A percentile compares a stretch with the other conserved stretches of the same genome.
phyloP scores from a whole-genome alignment of 2,888 invertebrate species.

The Petrolisthes cinctipes region DNA sequence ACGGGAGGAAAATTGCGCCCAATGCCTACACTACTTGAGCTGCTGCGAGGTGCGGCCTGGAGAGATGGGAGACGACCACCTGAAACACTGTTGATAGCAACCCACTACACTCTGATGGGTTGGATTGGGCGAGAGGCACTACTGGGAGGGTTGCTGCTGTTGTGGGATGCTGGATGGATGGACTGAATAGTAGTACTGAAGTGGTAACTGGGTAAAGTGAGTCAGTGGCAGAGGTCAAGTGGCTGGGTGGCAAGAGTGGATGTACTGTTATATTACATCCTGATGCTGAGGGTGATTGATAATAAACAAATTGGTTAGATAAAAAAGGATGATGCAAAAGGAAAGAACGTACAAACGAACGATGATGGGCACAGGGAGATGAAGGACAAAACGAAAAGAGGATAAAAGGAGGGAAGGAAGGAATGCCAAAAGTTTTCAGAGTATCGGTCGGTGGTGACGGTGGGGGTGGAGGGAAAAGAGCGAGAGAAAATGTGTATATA shows the following conservation, averaged over 20 bases:
- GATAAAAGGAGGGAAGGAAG: neutral
- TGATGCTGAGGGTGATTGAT: too few relatives aligned
- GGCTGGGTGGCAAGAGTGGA: too few relatives aligned
- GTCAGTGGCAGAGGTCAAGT: too few relatives aligned
- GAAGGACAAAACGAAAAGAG: neutral
- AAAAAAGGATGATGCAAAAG: too few relatives aligned
- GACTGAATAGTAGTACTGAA: neutral
- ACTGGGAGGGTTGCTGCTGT: neutral
- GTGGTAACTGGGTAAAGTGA: neutral
- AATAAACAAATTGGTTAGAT: too few relatives aligned
- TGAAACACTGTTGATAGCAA: constrained; percentile 35
- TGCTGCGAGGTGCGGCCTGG: neutral
- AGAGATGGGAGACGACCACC: constrained; percentile 19
- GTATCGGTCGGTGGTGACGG: neutral
- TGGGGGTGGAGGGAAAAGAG: neutral
- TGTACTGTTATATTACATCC: too few relatives aligned
- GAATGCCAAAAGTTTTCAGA: neutral
- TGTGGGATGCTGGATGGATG: neutral
- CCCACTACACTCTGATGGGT: constrained; percentile 12
- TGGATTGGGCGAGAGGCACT: neutral
- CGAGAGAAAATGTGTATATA: neutral
- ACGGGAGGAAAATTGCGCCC: too few relatives aligned
- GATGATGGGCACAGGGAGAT: too few relatives aligned
- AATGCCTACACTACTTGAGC: neutral
- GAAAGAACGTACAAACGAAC: too few relatives aligned